Conservation (phyloP, 2,113 vertebrate species). For the Cinclus cinclus region DNA sequence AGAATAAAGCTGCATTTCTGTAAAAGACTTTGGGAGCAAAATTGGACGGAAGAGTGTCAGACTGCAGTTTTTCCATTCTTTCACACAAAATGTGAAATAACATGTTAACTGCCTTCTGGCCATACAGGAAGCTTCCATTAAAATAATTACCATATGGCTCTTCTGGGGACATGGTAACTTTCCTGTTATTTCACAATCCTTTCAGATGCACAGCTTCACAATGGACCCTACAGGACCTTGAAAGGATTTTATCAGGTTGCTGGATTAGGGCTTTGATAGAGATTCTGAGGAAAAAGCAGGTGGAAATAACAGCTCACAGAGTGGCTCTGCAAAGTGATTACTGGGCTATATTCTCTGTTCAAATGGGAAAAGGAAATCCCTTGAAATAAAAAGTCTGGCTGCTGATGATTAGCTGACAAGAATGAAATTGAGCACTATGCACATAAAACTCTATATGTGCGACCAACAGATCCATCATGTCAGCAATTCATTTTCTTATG, state of each 20-base stretch:
- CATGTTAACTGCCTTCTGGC: slow-evolving; percentile 54
- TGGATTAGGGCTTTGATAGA: slow-evolving; percentile 45
- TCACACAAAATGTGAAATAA: slow-evolving; percentile 51
- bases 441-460: slow-evolving; percentile 21
- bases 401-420: slow-evolving; percentile 62
- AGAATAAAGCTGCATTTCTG: slow-evolving; percentile 29
- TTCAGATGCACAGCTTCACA: slow-evolving; percentile 49
- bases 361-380: slow-evolving; percentile 64
- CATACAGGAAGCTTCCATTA: slow-evolving; percentile 53
- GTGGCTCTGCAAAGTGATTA: slow-evolving; percentile 36
- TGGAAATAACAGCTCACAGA: slow-evolving; percentile 38
- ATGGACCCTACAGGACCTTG: slow-evolving; percentile 28
- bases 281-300: slow-evolving; percentile 46
- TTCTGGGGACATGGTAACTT: slow-evolving; percentile 34
- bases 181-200: slow-evolving; percentile 7
- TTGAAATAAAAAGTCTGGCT: slow-evolving; percentile 65
- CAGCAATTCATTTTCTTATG: slow-evolving; percentile 53
- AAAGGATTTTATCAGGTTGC: slow-evolving; percentile 56
- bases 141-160: slow-evolving; percentile 63
- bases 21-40: slow-evolving; percentile 33
- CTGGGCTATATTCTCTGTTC: slow-evolving; percentile 37
- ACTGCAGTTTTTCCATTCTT: slow-evolving; percentile 57
- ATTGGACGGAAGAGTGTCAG: slow-evolving; percentile 49
- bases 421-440: slow-evolving; percentile 42
- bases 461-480: slow-evolving; percentile 55